Evolutionary conservation across 2,113 vertebrate genomes (phyloP), one percentile per base, ranked within the genome.

Genomic region (Pelodiscus sinensis): DNA sequence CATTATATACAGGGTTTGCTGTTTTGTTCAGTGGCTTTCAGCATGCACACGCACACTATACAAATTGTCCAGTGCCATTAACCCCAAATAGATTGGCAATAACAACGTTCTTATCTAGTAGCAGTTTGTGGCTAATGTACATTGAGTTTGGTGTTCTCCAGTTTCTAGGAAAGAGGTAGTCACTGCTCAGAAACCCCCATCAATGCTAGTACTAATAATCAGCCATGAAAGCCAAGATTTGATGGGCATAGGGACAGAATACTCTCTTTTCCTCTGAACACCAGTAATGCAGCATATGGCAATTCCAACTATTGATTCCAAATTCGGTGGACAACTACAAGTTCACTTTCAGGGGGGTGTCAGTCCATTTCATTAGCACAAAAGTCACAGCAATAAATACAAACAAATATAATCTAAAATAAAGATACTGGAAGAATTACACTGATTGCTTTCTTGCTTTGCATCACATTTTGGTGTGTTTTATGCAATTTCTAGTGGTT

Each of bases 401-500:
- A 11, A 11, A 9, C 22, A 87, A 84, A 52, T 16, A 27, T 54
- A 3, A 92, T 77, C 27, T 78, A 88, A 35, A 94, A 94, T 68
- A 93, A 58, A 5, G 15, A 84, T 12, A 9, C 9, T 65, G 38
- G 44, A 16, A 77, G 12, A 24, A 51, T 50, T 0, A 0, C 35
- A n/a, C 35, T 71, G 71, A 7, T 38, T 81, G 86, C 85, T 38
- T 18, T 93, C 22, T 44, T 83, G 35, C 44, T 83, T 78, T 31
- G 16, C 22, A 44, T 44, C 75, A 92, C 0, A 0, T 27, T 81
- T 8, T 25, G 15, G n/a, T 25, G 9, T 52, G 15, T 50, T 44
- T 3, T 22, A 29, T 27, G 90, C 57, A 8, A 44, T 73, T 86
- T 81, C 87, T 21, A n/a, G 55, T 65, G 25, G 71, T 81, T 85